Base-by-base conservation (phyloP, 2,888 invertebrate species). In the Bellardia pandia region DNA sequence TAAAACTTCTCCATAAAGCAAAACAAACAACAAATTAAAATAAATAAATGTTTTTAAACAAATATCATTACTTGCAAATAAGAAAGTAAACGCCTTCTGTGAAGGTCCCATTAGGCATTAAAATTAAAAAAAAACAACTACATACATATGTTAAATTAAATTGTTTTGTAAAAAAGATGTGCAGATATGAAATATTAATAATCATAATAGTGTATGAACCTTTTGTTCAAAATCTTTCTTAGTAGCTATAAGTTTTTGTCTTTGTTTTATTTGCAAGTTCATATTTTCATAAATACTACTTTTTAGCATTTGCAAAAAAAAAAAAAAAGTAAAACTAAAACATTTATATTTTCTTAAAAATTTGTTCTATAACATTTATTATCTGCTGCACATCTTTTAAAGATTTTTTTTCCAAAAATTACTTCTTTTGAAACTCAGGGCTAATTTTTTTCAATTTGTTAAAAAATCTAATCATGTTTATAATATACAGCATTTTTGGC, bases 381-480 rank as follows among this genome's bases (percentile, higher is more conserved):
- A 85, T 86, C 80, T 86, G 81, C 87, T 89, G 89, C 89, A 88
- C 89, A 88, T 89, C 89, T 89, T 89, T 88, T 85, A 74, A 72
- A 53, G 53, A 60, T 78, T 86, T 69, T 75, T 71, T 64, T 78
- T 82, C 45, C 68, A 75, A 79, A 58, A 69, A 62, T 45, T 2
- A 30, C 45, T 74, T 23, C 58, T 78, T 74, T 68, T 75, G 60
- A 79, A 71, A 68, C 75, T 85, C 80, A 80, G 80, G 60, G 48
- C n/a, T 56, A 77, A 45, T 23, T 33, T 64, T 11, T 64, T 71
- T 30, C 23, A 45, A 53, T 71, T 64, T 85, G 40, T 81, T 75
- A 42, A 60, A 86, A 81, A 58, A 48, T 58, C 48, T 16, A 60
- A 72, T 58, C 76, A 66, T 77, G 42, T 77, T 77, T 81, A 60